phyloP scores from a whole-genome alignment of 2,888 invertebrate genomes.

The Apamea epomidion region DNA sequence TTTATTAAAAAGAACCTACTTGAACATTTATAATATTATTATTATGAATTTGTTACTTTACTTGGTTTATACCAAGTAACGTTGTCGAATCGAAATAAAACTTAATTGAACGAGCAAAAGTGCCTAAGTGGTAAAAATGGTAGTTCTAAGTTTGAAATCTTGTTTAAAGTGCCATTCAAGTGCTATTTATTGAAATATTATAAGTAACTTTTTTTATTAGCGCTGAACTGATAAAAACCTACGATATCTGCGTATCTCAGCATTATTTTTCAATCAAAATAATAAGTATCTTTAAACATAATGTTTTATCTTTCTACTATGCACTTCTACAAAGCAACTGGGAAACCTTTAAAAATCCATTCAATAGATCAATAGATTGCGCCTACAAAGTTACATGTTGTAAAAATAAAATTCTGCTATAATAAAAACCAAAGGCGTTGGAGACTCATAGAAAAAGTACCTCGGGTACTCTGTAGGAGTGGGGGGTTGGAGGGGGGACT shows the following conservation, averaged over 20 bases:
- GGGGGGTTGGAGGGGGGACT: slow-evolving; percentile 56
- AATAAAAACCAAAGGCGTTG: slow-evolving; percentile 66
- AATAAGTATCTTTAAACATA: not conserved
- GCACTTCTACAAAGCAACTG: not conserved
- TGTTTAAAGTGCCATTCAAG: not conserved
- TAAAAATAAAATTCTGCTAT: slow-evolving; percentile 62
- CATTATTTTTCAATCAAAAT: not conserved
- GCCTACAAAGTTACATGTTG: slow-evolving; percentile 45
- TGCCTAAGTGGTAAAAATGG: not conserved
- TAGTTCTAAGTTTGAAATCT: not conserved
- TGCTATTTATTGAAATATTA: not conserved
- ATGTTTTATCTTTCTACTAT: not conserved
- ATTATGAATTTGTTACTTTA: not conserved
- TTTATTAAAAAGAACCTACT: too few relatives aligned
- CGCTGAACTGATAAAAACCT: not conserved
- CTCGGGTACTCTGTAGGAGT: slow-evolving; percentile 12
- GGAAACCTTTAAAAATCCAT: slow-evolving; percentile 20
- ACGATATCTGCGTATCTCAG: not conserved
- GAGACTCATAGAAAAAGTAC: slow-evolving; percentile 50
- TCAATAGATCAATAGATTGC: slow-evolving; percentile 35
- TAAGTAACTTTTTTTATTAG: not conserved
- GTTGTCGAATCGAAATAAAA: not conserved
- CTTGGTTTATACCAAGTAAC: not conserved
- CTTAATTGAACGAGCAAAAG: not conserved
- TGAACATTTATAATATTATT: not conserved